phyloP scores from a whole-genome alignment of 2,797 vertebrate genomes.

The Dicrostonyx torquatus region DNA sequence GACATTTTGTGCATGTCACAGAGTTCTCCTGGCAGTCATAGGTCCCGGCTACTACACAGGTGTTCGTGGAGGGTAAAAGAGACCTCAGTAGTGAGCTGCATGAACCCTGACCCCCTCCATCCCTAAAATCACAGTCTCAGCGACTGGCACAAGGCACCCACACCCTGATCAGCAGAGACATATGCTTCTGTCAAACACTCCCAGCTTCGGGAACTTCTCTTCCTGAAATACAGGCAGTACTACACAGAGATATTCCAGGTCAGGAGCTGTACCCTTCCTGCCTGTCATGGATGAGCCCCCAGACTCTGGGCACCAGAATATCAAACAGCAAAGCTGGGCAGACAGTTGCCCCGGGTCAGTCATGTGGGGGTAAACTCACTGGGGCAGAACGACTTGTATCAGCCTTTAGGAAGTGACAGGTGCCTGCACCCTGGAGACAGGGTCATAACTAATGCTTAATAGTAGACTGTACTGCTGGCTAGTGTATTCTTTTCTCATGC shows the following conservation, averaged over 20 bases:
- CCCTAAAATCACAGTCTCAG: neutral
- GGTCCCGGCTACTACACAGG: conserved; percentile 60
- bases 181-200: neutral
- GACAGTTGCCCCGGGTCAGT: neutral
- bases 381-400: conserved; percentile 61
- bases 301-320: conserved; percentile 54
- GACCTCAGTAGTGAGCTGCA: conserved; percentile 41
- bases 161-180: no score
- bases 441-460: conserved; percentile 69
- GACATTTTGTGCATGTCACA: conserved; percentile 40
- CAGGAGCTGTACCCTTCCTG: neutral
- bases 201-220: fast-evolving
- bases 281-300: neutral
- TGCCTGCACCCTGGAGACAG: conserved; percentile 47
- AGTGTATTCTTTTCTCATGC: conserved; percentile 82
- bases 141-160: fast-evolving
- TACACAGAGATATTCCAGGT: neutral
- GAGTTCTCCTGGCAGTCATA: neutral
- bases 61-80: neutral
- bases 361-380: neutral
- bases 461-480: conserved; percentile 67
- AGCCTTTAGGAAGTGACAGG: conserved; percentile 66
- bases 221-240: neutral
- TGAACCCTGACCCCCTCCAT: conserved; percentile 31
- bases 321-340: neutral